Percentiles rank a stretch among this genome's conserved stretches.
These are phyloP conservation scores for Coracias cyanogaster DNA, from an alignment of 2,797 vertebrate species.

Conservation along the genomic window DNA sequence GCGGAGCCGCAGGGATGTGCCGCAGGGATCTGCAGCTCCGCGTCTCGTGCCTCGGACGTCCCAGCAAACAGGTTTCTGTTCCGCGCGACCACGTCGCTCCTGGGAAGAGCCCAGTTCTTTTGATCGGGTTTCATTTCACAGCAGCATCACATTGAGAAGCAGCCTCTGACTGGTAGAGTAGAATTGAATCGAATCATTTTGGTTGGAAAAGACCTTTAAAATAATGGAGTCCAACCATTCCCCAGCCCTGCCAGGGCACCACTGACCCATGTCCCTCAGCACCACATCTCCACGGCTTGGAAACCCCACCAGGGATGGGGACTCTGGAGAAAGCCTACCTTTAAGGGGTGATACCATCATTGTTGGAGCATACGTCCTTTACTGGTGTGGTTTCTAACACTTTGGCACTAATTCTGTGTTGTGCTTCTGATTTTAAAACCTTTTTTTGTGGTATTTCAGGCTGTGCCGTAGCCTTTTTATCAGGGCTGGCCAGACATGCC, in stretches of 20 bases:
- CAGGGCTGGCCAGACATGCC: background rate
- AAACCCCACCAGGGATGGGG: too few relatives aligned
- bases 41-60: accelerated
- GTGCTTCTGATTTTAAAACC: background rate
- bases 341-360: background rate
- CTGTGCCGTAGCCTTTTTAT: background rate
- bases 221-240: too few relatives aligned
- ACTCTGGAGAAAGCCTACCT: background rate
- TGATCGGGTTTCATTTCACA: background rate
- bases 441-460: background rate
- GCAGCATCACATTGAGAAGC: background rate
- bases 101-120: background rate
- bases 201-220: too few relatives aligned
- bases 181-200: too few relatives aligned
- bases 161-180: background rate
- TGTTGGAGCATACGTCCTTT: background rate
- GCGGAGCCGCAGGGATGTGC: background rate
- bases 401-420: background rate
- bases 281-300: too few relatives aligned
- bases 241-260: too few relatives aligned
- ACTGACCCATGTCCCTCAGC: too few relatives aligned
- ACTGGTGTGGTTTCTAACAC: background rate
- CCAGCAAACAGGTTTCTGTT: background rate
- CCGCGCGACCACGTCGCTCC: background rate
- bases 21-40: background rate